Evolutionary conservation across 1,140 invertebrate genomes (phyloP).

Genomic region (Lordiphosa mommai): DNA sequence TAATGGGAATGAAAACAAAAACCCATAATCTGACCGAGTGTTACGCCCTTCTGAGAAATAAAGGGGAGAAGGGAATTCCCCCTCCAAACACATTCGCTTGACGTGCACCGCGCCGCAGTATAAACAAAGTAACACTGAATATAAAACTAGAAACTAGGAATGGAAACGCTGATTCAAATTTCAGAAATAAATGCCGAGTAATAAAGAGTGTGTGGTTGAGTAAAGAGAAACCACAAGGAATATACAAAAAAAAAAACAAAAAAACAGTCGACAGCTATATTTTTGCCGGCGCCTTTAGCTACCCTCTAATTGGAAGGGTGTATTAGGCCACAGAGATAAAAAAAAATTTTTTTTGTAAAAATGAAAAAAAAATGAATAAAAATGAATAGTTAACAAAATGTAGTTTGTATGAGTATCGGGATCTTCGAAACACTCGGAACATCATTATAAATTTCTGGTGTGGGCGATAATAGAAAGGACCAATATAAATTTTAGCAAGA

Average conservation of each 20-base stretch:
- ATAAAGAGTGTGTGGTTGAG: slow-evolving; percentile 11
- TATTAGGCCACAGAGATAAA: background rate
- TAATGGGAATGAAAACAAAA: slow-evolving; percentile 46
- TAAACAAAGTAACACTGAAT: slow-evolving; percentile 25
- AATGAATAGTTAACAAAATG: no score
- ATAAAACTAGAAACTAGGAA: slow-evolving; percentile 16
- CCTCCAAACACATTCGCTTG: slow-evolving; percentile 54
- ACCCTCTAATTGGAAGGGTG: slow-evolving; percentile 5
- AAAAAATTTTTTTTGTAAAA: background rate
- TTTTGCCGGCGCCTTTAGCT: slow-evolving; percentile 9
- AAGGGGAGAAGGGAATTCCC: slow-evolving; percentile 14
- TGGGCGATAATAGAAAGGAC: no score
- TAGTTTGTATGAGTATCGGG: no score
- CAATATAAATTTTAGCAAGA: no score
- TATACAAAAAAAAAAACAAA: slow-evolving; percentile 40
- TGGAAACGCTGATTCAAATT: slow-evolving; percentile 57
- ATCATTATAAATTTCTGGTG: no score
- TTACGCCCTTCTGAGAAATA: slow-evolving; percentile 16
- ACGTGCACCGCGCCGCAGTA: slow-evolving; percentile 20
- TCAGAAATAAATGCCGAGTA: slow-evolving; percentile 45
- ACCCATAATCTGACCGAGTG: slow-evolving; percentile 41
- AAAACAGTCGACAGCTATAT: slow-evolving; percentile 39
- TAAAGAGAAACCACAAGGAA: slow-evolving; percentile 26
- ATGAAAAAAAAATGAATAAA: no score
- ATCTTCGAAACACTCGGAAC: no score